These are phyloP conservation scores for Sylvilagus bachmani DNA, from an alignment of 2,113 vertebrate species.

Conservation along the genomic window DNA sequence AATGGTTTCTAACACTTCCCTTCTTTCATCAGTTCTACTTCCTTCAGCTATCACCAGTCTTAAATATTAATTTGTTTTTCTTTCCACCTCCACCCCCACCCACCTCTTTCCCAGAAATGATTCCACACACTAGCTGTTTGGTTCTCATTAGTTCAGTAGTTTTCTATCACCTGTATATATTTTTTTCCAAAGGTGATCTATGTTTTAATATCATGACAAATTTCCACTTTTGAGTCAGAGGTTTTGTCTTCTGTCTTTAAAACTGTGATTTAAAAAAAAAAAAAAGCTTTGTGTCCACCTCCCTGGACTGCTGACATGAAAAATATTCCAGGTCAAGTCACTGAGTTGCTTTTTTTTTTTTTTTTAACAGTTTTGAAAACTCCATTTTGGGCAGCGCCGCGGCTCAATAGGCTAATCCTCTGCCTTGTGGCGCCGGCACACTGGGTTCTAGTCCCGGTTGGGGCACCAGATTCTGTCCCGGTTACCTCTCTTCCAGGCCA, in stretches of 20 bases:
- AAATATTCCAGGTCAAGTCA: neutral
- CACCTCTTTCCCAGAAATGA: neutral
- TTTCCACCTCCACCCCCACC: neutral
- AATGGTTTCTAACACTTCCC: slow-evolving; percentile 48
- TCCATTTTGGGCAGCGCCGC: too few relatives aligned
- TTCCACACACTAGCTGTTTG: neutral
- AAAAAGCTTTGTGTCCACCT: neutral
- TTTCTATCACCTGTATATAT: neutral
- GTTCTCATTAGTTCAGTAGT: slow-evolving; percentile 36
- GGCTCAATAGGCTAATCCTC: too few relatives aligned
- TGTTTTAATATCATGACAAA: neutral
- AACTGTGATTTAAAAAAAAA: neutral
- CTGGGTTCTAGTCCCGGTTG: too few relatives aligned
- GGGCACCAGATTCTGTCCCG: too few relatives aligned
- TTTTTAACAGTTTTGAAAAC: too few relatives aligned
- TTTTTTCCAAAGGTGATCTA: slow-evolving; percentile 51
- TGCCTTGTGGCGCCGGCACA: too few relatives aligned
- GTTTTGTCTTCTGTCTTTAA: slow-evolving; percentile 44
- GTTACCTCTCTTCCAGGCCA: too few relatives aligned
- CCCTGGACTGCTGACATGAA: neutral
- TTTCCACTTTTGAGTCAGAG: slow-evolving; percentile 16
- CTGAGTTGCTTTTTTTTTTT: neutral
- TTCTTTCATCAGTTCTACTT: slow-evolving; percentile 67
- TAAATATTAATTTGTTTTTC: slow-evolving; percentile 31
- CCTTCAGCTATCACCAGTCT: neutral